Percentiles rank a stretch among this genome's conserved stretches.
Evolutionary conservation across 2,113 vertebrate species (phyloP).

Genomic region (Clinocottus analis): DNA sequence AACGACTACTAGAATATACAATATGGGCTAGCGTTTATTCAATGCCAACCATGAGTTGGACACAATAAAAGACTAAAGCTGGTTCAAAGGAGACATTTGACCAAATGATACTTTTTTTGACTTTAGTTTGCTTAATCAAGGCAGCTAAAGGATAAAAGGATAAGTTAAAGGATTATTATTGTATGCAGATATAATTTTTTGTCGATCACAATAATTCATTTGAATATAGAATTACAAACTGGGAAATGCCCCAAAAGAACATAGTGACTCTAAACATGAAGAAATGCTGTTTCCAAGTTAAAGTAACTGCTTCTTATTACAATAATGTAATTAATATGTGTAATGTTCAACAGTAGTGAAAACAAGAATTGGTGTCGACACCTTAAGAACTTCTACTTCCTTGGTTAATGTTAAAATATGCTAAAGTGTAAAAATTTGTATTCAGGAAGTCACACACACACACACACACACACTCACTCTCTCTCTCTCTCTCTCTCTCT

Average conservation of each 20-base stretch:
- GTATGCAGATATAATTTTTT: background rate
- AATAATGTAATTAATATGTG: background rate
- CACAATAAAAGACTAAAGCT: background rate
- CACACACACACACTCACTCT: background rate
- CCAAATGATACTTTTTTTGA: background rate
- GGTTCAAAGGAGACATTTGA: background rate
- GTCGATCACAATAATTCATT: background rate
- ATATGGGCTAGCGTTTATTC: background rate
- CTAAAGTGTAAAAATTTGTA: background rate
- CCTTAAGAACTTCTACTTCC: background rate
- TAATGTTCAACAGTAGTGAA: background rate
- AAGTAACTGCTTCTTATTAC: slow-evolving; percentile 1
- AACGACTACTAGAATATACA: background rate
- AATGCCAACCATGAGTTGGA: background rate
- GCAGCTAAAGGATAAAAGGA: background rate
- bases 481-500: no score
- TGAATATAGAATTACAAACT: background rate
- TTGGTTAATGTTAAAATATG: background rate
- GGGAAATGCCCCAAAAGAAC: background rate
- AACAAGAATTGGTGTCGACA: background rate
- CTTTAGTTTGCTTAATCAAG: background rate
- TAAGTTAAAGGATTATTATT: background rate
- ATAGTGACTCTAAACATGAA: background rate
- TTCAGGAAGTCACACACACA: background rate
- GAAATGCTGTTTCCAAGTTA: background rate